These are phyloP conservation scores for Calyptommatus sinebrachiatus DNA, from an alignment of 2,113 vertebrate genomes.

Conservation along the genomic window DNA sequence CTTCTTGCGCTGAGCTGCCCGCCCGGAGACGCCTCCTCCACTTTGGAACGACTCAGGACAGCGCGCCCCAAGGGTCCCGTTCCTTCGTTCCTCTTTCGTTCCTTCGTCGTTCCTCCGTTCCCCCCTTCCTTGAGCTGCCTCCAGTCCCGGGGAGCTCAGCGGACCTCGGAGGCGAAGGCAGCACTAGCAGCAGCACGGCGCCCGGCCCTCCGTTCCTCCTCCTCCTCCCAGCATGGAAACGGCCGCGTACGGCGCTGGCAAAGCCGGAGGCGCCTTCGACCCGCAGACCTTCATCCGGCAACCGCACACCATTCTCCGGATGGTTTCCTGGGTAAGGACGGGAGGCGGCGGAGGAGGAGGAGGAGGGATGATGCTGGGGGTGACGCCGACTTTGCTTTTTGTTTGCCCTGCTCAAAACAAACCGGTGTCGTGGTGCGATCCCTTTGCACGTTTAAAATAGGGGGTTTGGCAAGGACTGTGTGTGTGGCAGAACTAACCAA, in stretches of 20 bases:
- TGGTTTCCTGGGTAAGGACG: constrained; percentile 89
- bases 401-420: neutral
- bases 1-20: too few species aligned
- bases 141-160: too few species aligned
- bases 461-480: neutral
- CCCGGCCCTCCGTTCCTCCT: too few species aligned
- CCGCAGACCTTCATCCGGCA: constrained; percentile 88
- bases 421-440: neutral
- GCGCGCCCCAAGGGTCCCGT: too few species aligned
- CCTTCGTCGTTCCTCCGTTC: too few species aligned
- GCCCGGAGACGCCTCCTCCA: too few species aligned
- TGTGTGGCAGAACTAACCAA: too few species aligned
- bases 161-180: neutral
- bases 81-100: too few species aligned
- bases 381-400: too few species aligned
- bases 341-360: neutral
- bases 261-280: constrained; percentile 93
- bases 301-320: constrained; percentile 88
- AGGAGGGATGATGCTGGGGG: too few species aligned
- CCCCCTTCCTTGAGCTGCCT: too few species aligned
- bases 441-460: neutral
- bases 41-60: too few species aligned
- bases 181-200: neutral
- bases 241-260: constrained; percentile 88
- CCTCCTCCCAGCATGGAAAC: constrained; percentile 80